Base-by-base conservation (phyloP, 2,113 vertebrate genomes). In the Phalacrocorax carbo region DNA sequence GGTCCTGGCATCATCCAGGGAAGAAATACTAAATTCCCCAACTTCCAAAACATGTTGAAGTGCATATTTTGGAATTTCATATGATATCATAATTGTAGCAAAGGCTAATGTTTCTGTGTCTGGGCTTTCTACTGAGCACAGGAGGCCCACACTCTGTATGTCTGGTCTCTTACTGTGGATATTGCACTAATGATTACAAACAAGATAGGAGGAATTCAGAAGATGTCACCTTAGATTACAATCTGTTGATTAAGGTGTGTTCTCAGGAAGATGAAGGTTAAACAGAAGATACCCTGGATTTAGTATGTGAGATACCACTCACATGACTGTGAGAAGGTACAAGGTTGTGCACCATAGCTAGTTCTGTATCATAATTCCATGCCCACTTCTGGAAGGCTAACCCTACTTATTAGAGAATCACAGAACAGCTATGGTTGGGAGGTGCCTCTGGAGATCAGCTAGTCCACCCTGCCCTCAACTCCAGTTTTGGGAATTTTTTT, bases 311-410 rank as follows among this genome's bases (percentile, higher is more conserved):
- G 7, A 27, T 71, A 72, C 36, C 14, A 14, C 4, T 72, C 34
- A 26, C 0, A 0, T 68, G 29, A 77, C 27, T 76, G 40, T 36
- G 51, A 75, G 44, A 71, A 44, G n/a, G 46, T 3, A 3, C 25
- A 46, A 58, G 38, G 61, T 27, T 34, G 18, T 40, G 14, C 32
- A 22, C 20, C 8, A 15, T 21, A n/a, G 32, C 18, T 71, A 44
- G 29, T 8, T 75, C 19, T 54, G 5, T 42, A n/a, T 34, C 55
- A 17, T 8, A 71, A 58, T 21, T 85, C 36, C 1, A 1, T 79
- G 48, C 19, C n/a, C 17, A 61, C 29, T 44, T 26, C n/a, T 84
- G 75, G 32, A 83, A 46, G 32, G 15, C 5, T 73, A 82, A 68
- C 30, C 22, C n/a, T 69, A 18, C 57, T 17, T 91, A n/a, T 54